These are phyloP conservation scores for Dexiosoma caninum DNA, from an alignment of 2,888 invertebrate genomes.

Conservation along the genomic window DNA sequence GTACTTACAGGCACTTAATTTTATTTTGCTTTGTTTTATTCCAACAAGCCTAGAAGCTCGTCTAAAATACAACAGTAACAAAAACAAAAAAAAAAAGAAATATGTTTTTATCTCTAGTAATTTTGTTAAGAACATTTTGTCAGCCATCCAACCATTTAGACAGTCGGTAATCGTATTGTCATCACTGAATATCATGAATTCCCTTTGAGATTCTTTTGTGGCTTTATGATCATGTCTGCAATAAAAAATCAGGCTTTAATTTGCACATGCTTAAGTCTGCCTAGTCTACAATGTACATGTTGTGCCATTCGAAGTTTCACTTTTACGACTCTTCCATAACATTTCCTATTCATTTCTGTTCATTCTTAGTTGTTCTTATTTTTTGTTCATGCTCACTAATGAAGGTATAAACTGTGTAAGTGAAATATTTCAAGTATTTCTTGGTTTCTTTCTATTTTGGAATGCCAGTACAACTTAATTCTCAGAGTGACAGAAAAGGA, in stretches of 20 bases:
- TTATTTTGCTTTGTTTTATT: too few species aligned
- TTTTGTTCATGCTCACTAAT: constrained; percentile 2
- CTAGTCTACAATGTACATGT: constrained; percentile 40
- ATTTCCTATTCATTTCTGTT: not conserved
- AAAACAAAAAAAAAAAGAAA: constrained; percentile 1
- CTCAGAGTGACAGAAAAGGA: constrained; percentile 51
- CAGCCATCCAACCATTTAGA: constrained; percentile 57
- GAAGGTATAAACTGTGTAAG: constrained; percentile 43
- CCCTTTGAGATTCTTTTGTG: constrained; percentile 60
- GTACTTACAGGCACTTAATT: too few species aligned
- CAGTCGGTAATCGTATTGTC: constrained; percentile 60
- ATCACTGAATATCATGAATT: constrained; percentile 62
- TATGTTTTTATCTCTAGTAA: constrained; percentile 37
- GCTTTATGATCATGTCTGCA: constrained; percentile 60
- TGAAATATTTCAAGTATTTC: constrained; percentile 49
- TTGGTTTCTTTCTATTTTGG: not conserved
- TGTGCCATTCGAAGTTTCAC: constrained; percentile 14
- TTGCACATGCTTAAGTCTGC: constrained; percentile 53
- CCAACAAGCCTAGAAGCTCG: constrained; percentile 39
- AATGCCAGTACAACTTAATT: constrained; percentile 48
- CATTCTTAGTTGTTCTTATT: not conserved
- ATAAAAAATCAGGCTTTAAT: constrained; percentile 61
- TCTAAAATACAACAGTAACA: not conserved
- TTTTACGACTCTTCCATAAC: not conserved
- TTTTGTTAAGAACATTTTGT: constrained; percentile 58